Base-by-base conservation (phyloP, 2,888 invertebrate species). In the Proisotoma minuta region DNA sequence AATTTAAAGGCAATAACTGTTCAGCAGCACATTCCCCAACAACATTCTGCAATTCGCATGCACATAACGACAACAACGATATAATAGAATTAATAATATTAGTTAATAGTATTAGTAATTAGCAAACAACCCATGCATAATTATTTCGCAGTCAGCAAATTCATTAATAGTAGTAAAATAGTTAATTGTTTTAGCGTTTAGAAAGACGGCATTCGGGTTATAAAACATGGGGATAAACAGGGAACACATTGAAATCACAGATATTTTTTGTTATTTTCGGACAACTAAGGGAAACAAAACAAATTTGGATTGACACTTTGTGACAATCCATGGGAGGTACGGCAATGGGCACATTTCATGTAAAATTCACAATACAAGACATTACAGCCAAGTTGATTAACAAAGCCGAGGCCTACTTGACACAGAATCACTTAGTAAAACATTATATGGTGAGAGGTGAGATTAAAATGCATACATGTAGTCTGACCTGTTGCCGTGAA, bases 401-500 rank as follows among this genome's bases (percentile, higher is more conserved):
- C 54, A 29, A 47, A 24, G 57, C 54, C 43, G 29, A 47, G 50
- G 49, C 22, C 39, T 54, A 39, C 53, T 54, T 39, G 10, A 54
- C 53, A 54, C 18, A 54, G 53, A 54, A 54, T 54, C 53, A 54
- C 53, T 54, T 28, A 54, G 53, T 54, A 54, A 29, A 54, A n/a
- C n/a, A n/a, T n/a, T n/a, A n/a, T n/a, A 68, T 65, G 62, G 68
- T 65, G 65, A 68, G 68, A 68, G 65, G 68, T 68, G 65, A 59
- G 65, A 68, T 57, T 53, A 39, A 39, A 64, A 66, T 57, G 64
- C 72, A 71, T 73, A 73, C 73, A 72, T 73, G 72, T n/a, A n/a
- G n/a, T 73, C 83, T 78, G 83, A 94, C 93, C 93, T 89, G 83
- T 98, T 99, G 71, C 99, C 99, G 78, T 98, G 96, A 10, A 99